These are phyloP conservation scores for Sebastes nivosus DNA, from an alignment of 2,797 vertebrate species.

Conservation along the genomic window DNA sequence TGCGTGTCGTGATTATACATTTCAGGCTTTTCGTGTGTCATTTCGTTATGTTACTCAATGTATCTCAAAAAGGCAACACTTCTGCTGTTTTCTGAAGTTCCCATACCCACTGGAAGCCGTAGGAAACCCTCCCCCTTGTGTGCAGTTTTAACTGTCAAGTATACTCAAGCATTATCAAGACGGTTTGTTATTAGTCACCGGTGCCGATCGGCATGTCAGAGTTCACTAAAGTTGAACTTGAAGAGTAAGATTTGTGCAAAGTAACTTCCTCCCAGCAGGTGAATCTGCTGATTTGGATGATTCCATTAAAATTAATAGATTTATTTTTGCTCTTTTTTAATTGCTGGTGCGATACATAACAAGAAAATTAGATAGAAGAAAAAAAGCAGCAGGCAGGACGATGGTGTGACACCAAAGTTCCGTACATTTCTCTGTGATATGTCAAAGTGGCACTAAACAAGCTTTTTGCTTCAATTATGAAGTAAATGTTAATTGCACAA, in stretches of 20 bases:
- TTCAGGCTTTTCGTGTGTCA: too few species aligned
- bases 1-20: too few species aligned
- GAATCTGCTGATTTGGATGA: not conserved
- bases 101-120: too few species aligned
- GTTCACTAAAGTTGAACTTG: not conserved
- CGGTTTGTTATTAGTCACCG: not conserved
- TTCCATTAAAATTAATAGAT: not conserved
- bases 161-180: not conserved
- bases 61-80: not conserved
- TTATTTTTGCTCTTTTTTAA: not conserved
- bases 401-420: not conserved
- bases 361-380: not conserved
- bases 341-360: not conserved
- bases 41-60: not conserved
- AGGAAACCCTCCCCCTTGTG: not conserved
- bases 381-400: not conserved
- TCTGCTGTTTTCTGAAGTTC: not conserved
- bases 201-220: not conserved
- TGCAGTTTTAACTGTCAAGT: not conserved
- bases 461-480: not conserved
- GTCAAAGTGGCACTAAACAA: too few species aligned
- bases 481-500: not conserved
- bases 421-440: not conserved
- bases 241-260: not conserved
- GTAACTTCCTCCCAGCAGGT: not conserved